Conservation (phyloP, 2,888 invertebrate species). For the Priocnemis perturbator region DNA sequence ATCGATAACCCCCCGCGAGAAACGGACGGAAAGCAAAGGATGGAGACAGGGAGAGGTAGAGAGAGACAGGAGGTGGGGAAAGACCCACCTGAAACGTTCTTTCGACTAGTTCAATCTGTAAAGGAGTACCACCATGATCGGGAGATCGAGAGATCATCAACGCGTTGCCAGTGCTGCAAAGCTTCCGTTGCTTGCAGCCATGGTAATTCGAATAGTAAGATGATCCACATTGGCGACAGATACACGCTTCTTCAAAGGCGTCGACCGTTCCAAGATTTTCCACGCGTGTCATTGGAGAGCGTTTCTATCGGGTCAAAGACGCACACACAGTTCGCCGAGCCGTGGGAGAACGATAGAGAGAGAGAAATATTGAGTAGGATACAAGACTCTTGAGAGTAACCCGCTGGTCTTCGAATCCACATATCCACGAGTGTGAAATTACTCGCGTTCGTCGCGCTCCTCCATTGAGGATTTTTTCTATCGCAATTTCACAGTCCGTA, state of each 20-base stretch:
- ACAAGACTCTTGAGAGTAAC: too few relatives aligned
- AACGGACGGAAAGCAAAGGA: neutral
- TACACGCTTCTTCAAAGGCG: too few relatives aligned
- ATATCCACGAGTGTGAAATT: constrained; percentile 53
- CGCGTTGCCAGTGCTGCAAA: too few relatives aligned
- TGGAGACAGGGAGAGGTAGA: constrained; percentile 3
- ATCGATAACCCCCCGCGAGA: constrained; percentile 36
- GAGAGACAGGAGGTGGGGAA: neutral
- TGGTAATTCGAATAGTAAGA: too few relatives aligned
- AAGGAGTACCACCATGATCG: constrained; percentile 23
- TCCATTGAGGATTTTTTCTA: constrained; percentile 7
- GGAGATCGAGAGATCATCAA: constrained; percentile 8
- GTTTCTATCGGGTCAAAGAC: neutral
- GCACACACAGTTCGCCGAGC: neutral
- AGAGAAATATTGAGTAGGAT: too few relatives aligned
- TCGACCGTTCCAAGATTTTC: too few relatives aligned
- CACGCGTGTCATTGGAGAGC: too few relatives aligned
- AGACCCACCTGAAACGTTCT: too few relatives aligned
- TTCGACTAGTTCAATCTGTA: constrained; percentile 30
- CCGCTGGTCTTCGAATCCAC: constrained; percentile 35
- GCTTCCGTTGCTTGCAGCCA: neutral
- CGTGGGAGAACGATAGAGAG: too few relatives aligned
- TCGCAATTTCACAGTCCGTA: neutral
- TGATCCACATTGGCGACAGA: too few relatives aligned
- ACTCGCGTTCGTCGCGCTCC: constrained; percentile 49